These are phyloP conservation scores for Elanoides forficatus DNA, from an alignment of 2,113 vertebrate species.

Conservation along the genomic window DNA sequence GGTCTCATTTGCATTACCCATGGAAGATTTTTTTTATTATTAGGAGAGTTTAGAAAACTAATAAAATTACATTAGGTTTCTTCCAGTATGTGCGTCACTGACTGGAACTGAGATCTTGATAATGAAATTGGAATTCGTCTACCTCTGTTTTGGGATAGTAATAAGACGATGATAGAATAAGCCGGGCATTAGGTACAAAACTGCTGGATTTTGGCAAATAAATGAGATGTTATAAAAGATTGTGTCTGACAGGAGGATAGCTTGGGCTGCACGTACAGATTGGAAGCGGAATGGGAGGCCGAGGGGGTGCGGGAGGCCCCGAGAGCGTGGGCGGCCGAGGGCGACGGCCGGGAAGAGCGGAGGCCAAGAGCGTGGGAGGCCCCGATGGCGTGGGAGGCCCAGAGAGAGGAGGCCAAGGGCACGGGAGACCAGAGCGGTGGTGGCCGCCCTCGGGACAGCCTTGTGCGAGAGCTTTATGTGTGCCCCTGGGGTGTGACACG, in stretches of 20 bases:
- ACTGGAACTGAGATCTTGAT: background rate
- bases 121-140: constrained; percentile 14
- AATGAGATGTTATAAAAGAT: background rate
- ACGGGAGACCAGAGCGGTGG: background rate
- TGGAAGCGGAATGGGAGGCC: background rate
- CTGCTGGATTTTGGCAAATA: background rate
- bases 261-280: rapidly evolving
- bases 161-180: background rate
- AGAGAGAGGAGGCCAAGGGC: background rate
- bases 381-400: background rate
- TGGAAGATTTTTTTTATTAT: background rate
- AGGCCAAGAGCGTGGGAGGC: background rate
- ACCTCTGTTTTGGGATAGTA: background rate
- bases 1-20: background rate
- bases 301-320: background rate
- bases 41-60: background rate
- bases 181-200: background rate
- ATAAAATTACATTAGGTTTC: background rate
- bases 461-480: no score
- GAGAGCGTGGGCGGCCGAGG: background rate
- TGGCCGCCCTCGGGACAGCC: background rate
- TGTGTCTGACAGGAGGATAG: background rate
- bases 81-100: background rate
- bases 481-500: background rate
- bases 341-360: background rate